Evolutionary conservation across 2,888 invertebrate species (phyloP), one percentile per base, ranked within the genome.

Genomic region (Catocala sponsa): DNA sequence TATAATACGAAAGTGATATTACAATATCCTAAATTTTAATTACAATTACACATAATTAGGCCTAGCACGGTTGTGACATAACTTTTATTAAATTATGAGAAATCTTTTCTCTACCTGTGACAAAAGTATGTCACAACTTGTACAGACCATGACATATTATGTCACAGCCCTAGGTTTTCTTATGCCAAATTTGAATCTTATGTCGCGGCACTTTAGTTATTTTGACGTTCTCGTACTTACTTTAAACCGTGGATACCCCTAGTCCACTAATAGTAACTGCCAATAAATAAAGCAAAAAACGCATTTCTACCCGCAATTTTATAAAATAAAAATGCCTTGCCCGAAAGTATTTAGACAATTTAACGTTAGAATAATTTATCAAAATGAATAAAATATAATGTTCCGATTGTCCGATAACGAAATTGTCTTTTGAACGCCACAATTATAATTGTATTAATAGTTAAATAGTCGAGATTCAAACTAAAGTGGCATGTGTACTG

Each of bases 281-380:
- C 69, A 66, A 44, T 12, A 38, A 59, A 38, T 25, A 33, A 57
- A 70, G 46, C 49, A 63, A 69, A 67, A 73, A 73, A 67, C 69
- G 75, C 63, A 42, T 64, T 63, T 52, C 5, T 15, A 66, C 65
- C 65, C 66, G 15, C 59, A 55, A 54, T 25, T 64, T 54, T 25
- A 42, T 47, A 55, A 25, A 59, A 65, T 55, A 66, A 71, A 55
- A 68, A 64, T 73, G 75, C 75, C 75, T 75, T 75, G 75, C 73
- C 75, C 48, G 64, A 65, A 25, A 60, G 49, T 72, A 70, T 72
- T 62, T 75, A 69, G 50, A 51, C n/a, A 50, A 49, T 44, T 48
- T 41, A 52, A 44, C 42, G n/a, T 46, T 55, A 58, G 61, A 63
- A 46, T 59, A 48, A 32, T 35, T 11, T 47, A 25, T 13, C 7